Percentiles rank a stretch among this genome's conserved stretches.
phyloP scores from a whole-genome alignment of 2,888 invertebrate genomes.

The Holacanthella duospinosa region DNA sequence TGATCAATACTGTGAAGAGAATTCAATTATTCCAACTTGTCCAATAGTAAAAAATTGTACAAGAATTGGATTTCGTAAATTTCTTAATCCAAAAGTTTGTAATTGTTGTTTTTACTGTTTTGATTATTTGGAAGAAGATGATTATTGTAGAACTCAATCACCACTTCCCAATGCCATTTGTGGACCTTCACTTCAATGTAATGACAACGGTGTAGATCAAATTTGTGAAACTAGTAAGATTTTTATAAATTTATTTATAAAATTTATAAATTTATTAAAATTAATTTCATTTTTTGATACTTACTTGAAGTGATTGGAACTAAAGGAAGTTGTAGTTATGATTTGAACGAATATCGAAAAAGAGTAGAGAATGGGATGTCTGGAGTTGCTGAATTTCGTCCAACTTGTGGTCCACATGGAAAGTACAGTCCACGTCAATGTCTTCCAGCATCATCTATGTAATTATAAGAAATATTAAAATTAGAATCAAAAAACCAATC shows the following conservation, averaged over 20 bases:
- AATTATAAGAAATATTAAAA: constrained; percentile 39
- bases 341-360: constrained; percentile 43
- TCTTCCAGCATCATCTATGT: constrained; percentile 55
- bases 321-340: constrained; percentile 2
- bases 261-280: not conserved
- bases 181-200: constrained; percentile 31
- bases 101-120: constrained; percentile 35
- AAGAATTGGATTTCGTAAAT: constrained; percentile 26
- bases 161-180: constrained; percentile 27
- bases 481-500: not conserved
- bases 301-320: constrained; percentile 1
- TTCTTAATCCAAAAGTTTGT: constrained; percentile 27
- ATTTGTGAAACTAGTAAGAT: constrained; percentile 23
- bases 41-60: constrained; percentile 20
- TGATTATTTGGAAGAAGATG: constrained; percentile 28
- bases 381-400: constrained; percentile 50
- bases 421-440: constrained; percentile 51
- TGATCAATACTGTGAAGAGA: constrained; percentile 6
- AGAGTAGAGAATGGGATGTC: constrained; percentile 45
- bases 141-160: constrained; percentile 19
- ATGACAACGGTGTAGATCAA: not conserved
- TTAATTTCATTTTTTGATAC: not conserved
- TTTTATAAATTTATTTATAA: not conserved
- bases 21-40: not conserved
- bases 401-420: constrained; percentile 55